Conservation (phyloP, 2,888 invertebrate genomes). For the Agonopterix arenella region DNA sequence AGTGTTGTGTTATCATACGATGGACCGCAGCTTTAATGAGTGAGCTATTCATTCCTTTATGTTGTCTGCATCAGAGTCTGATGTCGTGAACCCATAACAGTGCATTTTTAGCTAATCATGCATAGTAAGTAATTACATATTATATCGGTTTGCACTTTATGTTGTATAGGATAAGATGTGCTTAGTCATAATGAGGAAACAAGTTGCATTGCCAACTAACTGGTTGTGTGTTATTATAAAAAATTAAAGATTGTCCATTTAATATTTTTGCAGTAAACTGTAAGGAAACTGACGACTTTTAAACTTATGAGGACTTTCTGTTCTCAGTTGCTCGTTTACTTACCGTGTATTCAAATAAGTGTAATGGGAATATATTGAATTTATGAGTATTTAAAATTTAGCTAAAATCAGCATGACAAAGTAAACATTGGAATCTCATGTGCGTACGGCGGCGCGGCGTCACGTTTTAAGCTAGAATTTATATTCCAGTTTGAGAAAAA, state of each 20-base stretch:
- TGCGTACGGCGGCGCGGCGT: constrained; percentile 14
- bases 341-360: background rate
- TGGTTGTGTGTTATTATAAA: constrained; percentile 61
- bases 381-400: background rate
- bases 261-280: background rate
- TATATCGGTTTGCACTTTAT: constrained; percentile 33
- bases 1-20: background rate
- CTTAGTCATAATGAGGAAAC: constrained; percentile 46
- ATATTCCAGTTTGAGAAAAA: constrained; percentile 13
- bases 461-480: constrained; percentile 16
- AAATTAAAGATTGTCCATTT: constrained; percentile 13
- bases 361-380: background rate
- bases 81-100: constrained; percentile 19
- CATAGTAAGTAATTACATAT: constrained; percentile 18
- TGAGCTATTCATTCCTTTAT: constrained; percentile 19
- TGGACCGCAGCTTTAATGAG: background rate
- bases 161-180: constrained; percentile 39
- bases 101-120: constrained; percentile 29
- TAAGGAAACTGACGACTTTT: background rate
- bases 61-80: constrained; percentile 26
- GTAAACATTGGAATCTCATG: constrained; percentile 15
- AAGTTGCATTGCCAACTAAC: constrained; percentile 54
- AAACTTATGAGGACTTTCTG: background rate
- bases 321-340: background rate
- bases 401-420: constrained; percentile 6